phyloP scores from a whole-genome alignment of 2,888 invertebrate genomes.

The Rotaria sp. region DNA sequence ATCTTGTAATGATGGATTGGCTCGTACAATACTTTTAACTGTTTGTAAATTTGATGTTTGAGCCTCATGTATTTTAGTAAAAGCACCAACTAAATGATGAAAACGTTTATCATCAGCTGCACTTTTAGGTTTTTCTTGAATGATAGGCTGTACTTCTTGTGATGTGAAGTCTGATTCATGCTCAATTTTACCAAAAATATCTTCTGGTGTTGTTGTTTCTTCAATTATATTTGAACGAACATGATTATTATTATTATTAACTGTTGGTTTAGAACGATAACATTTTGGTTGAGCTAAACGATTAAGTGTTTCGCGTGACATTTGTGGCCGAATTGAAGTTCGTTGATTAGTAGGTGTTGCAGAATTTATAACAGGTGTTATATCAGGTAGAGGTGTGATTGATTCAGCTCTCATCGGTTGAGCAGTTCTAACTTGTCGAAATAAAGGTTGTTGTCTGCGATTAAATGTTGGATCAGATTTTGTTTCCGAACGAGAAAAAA shows the following conservation, averaged over 20 bases:
- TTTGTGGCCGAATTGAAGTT: neutral
- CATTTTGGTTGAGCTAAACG: neutral
- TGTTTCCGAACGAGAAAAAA: neutral
- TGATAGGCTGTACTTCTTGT: too few species aligned
- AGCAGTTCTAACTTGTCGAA: neutral
- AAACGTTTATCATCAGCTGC: neutral
- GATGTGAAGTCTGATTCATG: neutral
- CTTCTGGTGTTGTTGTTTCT: neutral
- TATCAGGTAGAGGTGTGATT: neutral
- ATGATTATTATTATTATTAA: neutral
- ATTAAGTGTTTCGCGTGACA: neutral
- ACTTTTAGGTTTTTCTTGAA: neutral
- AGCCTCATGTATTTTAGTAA: neutral
- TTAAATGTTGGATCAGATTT: conserved; percentile 6
- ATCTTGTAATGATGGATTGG: conserved; percentile 7
- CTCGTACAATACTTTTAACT: neutral
- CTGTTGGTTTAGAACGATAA: neutral
- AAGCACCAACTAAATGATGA: neutral
- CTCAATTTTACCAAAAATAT: neutral
- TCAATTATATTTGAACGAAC: too few species aligned
- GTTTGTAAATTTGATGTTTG: neutral
- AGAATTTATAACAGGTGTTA: too few species aligned
- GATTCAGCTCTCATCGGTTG: neutral
- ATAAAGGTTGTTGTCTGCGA: neutral
- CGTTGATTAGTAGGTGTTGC: neutral